A percentile compares a stretch with the other conserved stretches of the same genome.
phyloP scores from a whole-genome alignment of 2,797 vertebrate genomes.

The Acropternis orthonyx region DNA sequence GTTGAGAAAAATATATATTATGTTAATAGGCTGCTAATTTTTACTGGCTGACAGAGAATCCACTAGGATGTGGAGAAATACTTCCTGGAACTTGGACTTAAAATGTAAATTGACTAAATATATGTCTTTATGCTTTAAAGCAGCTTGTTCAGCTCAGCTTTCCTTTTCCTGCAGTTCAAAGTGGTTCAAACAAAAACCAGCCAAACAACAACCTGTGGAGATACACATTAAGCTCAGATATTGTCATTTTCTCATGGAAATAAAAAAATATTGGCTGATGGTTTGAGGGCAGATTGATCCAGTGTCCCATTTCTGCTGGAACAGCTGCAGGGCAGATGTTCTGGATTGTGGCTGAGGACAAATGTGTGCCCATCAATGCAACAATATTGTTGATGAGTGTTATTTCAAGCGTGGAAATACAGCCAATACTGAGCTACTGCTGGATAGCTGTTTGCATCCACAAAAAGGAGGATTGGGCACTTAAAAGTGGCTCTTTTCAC shows the following conservation, averaged over 20 bases:
- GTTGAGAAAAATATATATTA: too few relatives aligned
- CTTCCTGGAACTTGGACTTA: neutral
- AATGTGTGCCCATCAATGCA: neutral
- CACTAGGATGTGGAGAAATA: neutral
- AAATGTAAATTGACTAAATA: neutral
- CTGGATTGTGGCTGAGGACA: neutral
- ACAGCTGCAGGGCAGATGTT: slow-evolving; percentile 24
- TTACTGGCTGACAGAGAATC: neutral
- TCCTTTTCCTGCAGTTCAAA: neutral
- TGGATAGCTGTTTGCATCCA: neutral
- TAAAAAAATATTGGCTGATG: neutral
- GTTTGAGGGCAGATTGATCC: neutral
- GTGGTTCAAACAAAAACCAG: neutral
- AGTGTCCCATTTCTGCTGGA: neutral
- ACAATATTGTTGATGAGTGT: neutral
- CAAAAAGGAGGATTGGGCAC: neutral
- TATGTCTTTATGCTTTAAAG: neutral
- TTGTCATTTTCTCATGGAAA: neutral
- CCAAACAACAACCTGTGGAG: too few relatives aligned
- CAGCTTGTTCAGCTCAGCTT: neutral
- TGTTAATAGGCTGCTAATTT: neutral
- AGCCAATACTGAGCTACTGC: neutral
- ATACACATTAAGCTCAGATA: neutral
- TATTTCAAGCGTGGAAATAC: neutral
- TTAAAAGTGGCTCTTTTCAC: neutral